Evolutionary conservation across 1,140 invertebrate genomes (phyloP), one percentile per base, ranked within the genome.

Genomic region (Ceratoteleas bidentatus): DNA sequence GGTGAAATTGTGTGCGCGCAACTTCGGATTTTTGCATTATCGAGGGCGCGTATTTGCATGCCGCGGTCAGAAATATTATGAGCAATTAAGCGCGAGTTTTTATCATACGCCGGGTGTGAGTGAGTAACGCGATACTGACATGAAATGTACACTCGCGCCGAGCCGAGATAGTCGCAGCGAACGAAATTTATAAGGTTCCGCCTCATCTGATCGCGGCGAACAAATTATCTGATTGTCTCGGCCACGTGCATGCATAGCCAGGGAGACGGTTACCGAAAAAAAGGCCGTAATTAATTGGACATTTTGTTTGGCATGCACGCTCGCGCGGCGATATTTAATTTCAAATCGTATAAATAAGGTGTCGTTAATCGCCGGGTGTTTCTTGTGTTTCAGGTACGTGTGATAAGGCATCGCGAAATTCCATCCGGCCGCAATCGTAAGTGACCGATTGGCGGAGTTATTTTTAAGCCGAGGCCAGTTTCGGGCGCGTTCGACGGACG

Each of bases 141-240:
- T 65, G 75, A 78, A 78, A 78, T 58, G 66, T 65, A 78, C 53
- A 78, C 64, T 76, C 64, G 13, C 24, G 6, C 24, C 43, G 13
- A 34, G 65, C 45, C 66, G 45, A 64, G 75, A 70, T 65, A 64
- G 66, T 61, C 33, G 60, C 36, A 14, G 54, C 13, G 24, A 10
- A 72, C 47, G 32, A 72, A 79, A 72, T 79, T 79, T 72, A 79
- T 79, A 72, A 45, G 66, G 50, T 60, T 70, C 60, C 34, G 53
- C 60, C 38, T 50, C 60, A 70, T 70, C 75, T 58, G 75, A 70
- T 70, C 66, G 50, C 47, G 14, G 33, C 43, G 14, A 65, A 78
- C 60, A 70, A 70, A 78, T 70, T 78, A 78, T 77, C 74, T 57
- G 74, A 77, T 76, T 77, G 58, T 78, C 74, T 69, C 74, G 49